Evolutionary conservation across 2,797 vertebrate genomes (phyloP), one percentile per base, ranked within the genome.

Genomic region (Enteromius thamalakanensis): DNA sequence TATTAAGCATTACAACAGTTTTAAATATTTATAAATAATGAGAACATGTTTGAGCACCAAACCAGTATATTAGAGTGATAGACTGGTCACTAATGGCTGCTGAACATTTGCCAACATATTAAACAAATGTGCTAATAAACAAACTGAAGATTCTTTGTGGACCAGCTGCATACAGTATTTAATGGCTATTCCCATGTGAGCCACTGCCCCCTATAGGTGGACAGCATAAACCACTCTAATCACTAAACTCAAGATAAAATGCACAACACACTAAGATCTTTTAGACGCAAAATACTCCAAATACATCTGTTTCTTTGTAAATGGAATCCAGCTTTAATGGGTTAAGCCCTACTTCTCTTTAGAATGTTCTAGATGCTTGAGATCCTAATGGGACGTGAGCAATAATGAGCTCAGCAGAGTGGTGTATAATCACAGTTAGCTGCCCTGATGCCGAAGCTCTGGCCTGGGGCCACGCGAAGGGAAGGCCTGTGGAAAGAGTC

Each of bases 401-500:
- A 79, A 75, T 87, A 79, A 79, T 49, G 79, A 77, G 76, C 65
- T 42, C 55, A 79, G 34, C 67, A 34, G 23, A 84, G 42, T 78
- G 58, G 82, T 81, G 62, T 72, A 53, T 83, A 82, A 82, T 83
- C 80, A 69, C 55, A 71, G 74, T 81, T 81, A 78, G 58, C 74
- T 80, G 80, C 82, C 40, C 62, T 75, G 70, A 62, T 80, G 79
- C 37, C 10, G 9, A 37, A 77, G 71, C 82, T 78, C 81, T 88
- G 84, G 85, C 84, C 86, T 77, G 75, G 68, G 80, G 89, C 89
- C 88, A 86, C 87, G 84, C 87, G 90, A 92, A 89, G 91, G 89
- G 92, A 89, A 91, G 64, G 90, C 89, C 90, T 88, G 89, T 89
- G 91, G 91, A 91, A 88, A 92, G 88, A 88, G 87, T 94, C 91